Percentiles rank a stretch among this genome's conserved stretches.
Evolutionary conservation across 2,888 invertebrate species (phyloP).

Genomic region (Seira ritae): DNA sequence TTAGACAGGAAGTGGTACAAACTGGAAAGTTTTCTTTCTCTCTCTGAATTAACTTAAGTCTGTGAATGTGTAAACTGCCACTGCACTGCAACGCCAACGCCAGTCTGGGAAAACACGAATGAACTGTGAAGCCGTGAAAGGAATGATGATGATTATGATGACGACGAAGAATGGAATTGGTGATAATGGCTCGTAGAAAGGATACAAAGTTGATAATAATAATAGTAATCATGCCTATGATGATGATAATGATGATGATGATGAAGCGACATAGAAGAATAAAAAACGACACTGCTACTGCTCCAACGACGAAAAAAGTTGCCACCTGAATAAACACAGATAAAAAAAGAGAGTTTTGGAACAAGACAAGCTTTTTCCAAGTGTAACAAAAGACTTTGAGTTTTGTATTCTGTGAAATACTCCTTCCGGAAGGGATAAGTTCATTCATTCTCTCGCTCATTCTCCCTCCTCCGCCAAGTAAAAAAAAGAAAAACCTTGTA

Average conservation of each 20-base stretch:
- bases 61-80: neutral
- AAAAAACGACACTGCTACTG: neutral
- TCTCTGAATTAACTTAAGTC: neutral
- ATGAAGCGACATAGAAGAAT: conserved; percentile 26
- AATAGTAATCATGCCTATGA: neutral
- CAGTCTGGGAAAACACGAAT: no score
- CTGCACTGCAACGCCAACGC: no score
- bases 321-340: conserved; percentile 74
- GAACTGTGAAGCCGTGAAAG: no score
- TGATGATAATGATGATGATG: conserved; percentile 6
- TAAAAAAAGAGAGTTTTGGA: conserved; percentile 69
- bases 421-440: conserved; percentile 2
- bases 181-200: neutral
- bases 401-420: conserved; percentile 17
- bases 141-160: no score
- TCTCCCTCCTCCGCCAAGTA: neutral
- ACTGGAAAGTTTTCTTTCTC: neutral
- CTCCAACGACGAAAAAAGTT: conserved; percentile 44
- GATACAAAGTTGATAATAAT: conserved; percentile 5
- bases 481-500: no score
- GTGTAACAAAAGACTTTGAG: conserved; percentile 12
- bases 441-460: conserved; percentile 11
- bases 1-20: neutral
- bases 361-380: conserved; percentile 37
- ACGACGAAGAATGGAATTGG: neutral